Base-by-base conservation (phyloP, 2,113 vertebrate genomes). In the Acrocephalus arundinaceus region DNA sequence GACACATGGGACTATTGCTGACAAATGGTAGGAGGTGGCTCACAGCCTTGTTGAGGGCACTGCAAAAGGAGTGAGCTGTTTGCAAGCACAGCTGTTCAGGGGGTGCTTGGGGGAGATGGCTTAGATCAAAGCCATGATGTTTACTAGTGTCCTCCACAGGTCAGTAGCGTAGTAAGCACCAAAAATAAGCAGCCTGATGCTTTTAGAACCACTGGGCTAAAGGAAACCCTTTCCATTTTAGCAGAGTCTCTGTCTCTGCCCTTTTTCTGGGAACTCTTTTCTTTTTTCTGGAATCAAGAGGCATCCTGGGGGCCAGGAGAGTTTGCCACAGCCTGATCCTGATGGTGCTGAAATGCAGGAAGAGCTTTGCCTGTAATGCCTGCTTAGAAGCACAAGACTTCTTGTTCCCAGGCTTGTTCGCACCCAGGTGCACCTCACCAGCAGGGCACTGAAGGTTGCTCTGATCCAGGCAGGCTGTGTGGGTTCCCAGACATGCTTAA, bases 171-270 rank as follows among this genome's bases (percentile, higher is more conserved):
- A 63, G 27, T 57, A 33, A 73, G 24, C 48, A 65, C n/a, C 54
- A 87, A 85, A 94, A 91, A 58, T 48, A 90, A 94, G 63, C 46
- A 70, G 21, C 6, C 20, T 8, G 3, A 41, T 83, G 39, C 35
- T 86, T 93, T 84, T 67, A 58, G 89, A 93, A 81, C 37, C 30
- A 63, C 33, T 45, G n/a, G 25, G n/a, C 15, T 37, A 46, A 90
- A 92, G 54, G 35, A 85, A 86, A 80, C 8, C 5, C 16, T n/a
- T 72, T 89, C 66, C 23, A 59, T 24, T 83, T 83, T 35, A 71
- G 55, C 18, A 70, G 1, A 52, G 10, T 67, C 55, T 82, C 35
- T 51, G 37, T 31, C 22, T 71, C 33, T 87, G 25, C 12, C 52
- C 7, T 55, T 74, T 46, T 80, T 54, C n/a, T 4, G 4, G n/a